Evolutionary conservation across 2,113 vertebrate genomes (phyloP).

Genomic region (Dipodomys spectabilis): DNA sequence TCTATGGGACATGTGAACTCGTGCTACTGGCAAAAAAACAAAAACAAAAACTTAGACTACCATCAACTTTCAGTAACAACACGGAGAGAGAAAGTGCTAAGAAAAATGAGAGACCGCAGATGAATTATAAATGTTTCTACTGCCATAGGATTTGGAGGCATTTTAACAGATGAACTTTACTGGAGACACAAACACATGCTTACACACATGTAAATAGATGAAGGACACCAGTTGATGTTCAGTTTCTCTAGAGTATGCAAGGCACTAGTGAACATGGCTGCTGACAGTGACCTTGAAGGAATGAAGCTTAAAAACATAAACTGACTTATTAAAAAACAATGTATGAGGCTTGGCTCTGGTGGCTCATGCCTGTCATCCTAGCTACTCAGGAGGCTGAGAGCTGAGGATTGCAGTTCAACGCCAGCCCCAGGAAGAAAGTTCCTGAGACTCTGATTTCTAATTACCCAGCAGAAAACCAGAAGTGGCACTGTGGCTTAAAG

Average conservation of each 20-base stretch:
- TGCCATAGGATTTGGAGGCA: background rate
- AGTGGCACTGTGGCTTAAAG: background rate
- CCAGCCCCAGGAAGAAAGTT: background rate
- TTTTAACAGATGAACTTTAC: background rate
- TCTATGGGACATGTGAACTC: background rate
- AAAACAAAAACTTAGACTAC: background rate
- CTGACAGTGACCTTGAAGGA: background rate
- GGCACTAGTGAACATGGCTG: background rate
- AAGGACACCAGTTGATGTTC: no score
- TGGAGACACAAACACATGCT: background rate
- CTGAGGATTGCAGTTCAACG: background rate
- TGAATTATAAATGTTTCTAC: background rate
- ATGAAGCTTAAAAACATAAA: background rate
- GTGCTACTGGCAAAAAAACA: background rate
- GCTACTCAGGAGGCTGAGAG: background rate
- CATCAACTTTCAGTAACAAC: background rate
- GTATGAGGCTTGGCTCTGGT: background rate
- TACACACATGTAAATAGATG: background rate
- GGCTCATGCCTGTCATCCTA: background rate
- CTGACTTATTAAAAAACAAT: background rate
- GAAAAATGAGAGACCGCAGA: background rate
- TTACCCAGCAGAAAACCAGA: background rate
- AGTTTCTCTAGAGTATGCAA: background rate
- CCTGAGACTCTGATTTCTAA: no score
- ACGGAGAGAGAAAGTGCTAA: background rate